phyloP scores from a whole-genome alignment of 2,797 vertebrate species.

The Mionectes olivaceus region DNA sequence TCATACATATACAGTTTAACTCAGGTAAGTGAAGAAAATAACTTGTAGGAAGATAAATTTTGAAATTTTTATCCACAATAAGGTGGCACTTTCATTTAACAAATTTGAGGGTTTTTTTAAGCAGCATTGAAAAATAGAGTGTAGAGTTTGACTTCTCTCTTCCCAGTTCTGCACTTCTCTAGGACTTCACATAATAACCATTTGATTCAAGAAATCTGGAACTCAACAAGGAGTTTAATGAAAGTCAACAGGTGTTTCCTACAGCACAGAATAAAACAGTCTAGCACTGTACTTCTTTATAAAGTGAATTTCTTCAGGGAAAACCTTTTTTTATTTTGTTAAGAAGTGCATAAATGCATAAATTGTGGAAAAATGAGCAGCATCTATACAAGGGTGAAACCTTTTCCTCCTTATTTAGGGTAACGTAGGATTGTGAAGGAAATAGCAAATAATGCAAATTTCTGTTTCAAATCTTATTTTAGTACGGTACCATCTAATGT shows the following conservation, averaged over 20 bases:
- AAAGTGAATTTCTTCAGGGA: neutral
- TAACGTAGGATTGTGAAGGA: neutral
- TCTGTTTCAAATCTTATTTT: neutral
- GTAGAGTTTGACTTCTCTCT: neutral
- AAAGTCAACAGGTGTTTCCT: conserved; percentile 35
- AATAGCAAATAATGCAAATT: conserved; percentile 11
- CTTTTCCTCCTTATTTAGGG: neutral
- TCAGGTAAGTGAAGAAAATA: neutral
- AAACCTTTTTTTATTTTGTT: neutral
- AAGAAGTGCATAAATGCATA: neutral
- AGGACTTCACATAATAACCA: neutral
- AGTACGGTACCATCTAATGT: neutral
- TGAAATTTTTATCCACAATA: neutral
- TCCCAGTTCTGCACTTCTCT: neutral
- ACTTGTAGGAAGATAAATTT: neutral
- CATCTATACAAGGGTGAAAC: neutral
- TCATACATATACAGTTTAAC: neutral
- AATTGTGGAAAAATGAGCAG: neutral
- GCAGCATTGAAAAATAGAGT: neutral
- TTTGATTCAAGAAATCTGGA: conserved; percentile 29
- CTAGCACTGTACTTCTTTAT: conserved; percentile 3
- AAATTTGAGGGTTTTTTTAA: neutral
- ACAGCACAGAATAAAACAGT: neutral
- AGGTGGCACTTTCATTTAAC: neutral
- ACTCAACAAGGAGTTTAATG: neutral